Evolutionary conservation across 2,113 vertebrate species (phyloP).

Genomic region (Piprites chloris): DNA sequence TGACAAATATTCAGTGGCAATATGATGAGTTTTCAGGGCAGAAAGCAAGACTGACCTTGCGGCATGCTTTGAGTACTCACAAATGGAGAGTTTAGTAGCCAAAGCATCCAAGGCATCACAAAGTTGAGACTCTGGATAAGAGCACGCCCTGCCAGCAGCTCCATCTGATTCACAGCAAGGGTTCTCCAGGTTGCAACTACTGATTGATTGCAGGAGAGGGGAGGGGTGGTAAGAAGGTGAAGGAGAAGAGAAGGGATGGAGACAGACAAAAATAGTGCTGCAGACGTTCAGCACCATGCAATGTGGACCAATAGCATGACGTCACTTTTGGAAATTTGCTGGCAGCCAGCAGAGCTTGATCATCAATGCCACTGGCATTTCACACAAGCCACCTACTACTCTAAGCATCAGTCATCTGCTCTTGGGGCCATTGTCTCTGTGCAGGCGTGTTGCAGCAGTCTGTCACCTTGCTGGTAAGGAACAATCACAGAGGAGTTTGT

Average conservation of each 20-base stretch:
- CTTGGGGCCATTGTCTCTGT: rapidly evolving
- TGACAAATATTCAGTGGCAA: neutral
- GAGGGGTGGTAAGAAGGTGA: neutral
- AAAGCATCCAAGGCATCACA: neutral
- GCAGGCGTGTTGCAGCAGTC: neutral
- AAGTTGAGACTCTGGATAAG: neutral
- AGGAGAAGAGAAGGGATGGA: neutral
- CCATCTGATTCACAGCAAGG: neutral
- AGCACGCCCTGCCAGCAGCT: neutral
- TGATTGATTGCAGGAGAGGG: neutral
- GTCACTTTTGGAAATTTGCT: neutral
- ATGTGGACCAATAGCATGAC: rapidly evolving
- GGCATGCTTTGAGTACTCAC: neutral
- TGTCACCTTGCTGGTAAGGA: neutral
- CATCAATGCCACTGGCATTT: rapidly evolving
- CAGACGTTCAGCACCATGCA: neutral
- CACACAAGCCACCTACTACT: neutral
- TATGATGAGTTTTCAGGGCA: neutral
- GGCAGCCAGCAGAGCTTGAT: neutral
- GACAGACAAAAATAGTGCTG: neutral
- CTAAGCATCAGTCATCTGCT: neutral
- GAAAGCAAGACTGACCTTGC: neutral
- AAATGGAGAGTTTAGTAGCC: neutral
- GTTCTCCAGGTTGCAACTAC: neutral
- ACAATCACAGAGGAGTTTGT: neutral